Percentiles rank a stretch among this genome's conserved stretches.
Conservation (phyloP, 2,113 vertebrate species). For the Notothenia coriiceps region DNA sequence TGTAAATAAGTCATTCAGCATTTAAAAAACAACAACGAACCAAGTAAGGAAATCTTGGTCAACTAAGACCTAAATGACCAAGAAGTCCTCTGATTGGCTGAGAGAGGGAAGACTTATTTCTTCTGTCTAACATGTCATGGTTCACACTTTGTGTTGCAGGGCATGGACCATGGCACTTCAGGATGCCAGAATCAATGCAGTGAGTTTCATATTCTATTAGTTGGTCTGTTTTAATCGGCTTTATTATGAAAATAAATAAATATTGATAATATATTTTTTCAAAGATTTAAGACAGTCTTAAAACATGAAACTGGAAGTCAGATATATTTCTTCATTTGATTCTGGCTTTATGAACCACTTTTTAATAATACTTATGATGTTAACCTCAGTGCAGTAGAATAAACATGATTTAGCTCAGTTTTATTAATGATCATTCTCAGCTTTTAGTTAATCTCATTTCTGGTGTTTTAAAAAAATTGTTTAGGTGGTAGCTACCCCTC, state of each 20-base stretch:
- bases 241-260: neutral
- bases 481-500: constrained; percentile 74
- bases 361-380: neutral
- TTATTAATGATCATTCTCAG: neutral
- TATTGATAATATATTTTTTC: neutral
- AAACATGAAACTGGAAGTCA: neutral
- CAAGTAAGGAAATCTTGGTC: no score
- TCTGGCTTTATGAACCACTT: neutral
- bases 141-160: constrained; percentile 61
- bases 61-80: no score
- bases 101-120: neutral
- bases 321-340: neutral
- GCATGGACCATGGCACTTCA: constrained; percentile 86
- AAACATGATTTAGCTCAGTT: neutral
- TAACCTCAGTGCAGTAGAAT: neutral
- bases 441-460: neutral
- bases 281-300: neutral
- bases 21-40: no score
- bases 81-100: no score
- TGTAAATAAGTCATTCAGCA: no score
- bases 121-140: neutral
- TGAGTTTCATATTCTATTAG: constrained; percentile 58
- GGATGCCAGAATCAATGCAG: constrained; percentile 82
- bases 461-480: neutral
- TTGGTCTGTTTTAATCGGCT: neutral